phyloP scores from a whole-genome alignment of 2,888 invertebrate species.

The Xanthia icteritia region DNA sequence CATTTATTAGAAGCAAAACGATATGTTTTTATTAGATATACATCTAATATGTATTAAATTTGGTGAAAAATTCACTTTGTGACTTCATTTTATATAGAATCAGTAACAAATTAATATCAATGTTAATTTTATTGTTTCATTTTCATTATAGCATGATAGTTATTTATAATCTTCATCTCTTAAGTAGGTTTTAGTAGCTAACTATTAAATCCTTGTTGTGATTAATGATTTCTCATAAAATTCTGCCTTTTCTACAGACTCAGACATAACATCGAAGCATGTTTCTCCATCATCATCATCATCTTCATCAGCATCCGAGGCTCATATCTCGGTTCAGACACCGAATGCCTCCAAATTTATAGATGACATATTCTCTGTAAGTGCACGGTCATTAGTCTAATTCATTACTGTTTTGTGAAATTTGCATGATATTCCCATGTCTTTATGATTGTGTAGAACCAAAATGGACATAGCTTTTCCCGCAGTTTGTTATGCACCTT shows the following conservation, averaged over 20 bases:
- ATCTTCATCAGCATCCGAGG: conserved; percentile 80
- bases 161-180: background rate
- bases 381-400: conserved; percentile 73
- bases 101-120: background rate
- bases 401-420: conserved; percentile 7
- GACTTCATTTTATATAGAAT: conserved; percentile 7
- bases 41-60: conserved; percentile 24
- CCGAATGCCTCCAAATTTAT: conserved; percentile 84
- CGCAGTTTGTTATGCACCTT: background rate
- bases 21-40: conserved; percentile 22
- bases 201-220: background rate
- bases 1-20: conserved; percentile 37
- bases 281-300: conserved; percentile 78
- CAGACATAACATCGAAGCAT: conserved; percentile 82
- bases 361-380: conserved; percentile 87
- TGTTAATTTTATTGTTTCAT: background rate
- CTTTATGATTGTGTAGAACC: background rate
- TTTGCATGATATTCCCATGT: conserved; percentile 21
- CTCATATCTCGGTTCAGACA: conserved; percentile 84
- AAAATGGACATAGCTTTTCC: background rate
- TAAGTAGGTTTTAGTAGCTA: background rate
- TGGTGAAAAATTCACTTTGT: background rate
- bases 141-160: conserved; percentile 16
- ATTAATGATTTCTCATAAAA: conserved; percentile 32
- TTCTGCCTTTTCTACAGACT: conserved; percentile 71